phyloP scores from a whole-genome alignment of 2,113 vertebrate genomes.

The Zootoca vivipara region DNA sequence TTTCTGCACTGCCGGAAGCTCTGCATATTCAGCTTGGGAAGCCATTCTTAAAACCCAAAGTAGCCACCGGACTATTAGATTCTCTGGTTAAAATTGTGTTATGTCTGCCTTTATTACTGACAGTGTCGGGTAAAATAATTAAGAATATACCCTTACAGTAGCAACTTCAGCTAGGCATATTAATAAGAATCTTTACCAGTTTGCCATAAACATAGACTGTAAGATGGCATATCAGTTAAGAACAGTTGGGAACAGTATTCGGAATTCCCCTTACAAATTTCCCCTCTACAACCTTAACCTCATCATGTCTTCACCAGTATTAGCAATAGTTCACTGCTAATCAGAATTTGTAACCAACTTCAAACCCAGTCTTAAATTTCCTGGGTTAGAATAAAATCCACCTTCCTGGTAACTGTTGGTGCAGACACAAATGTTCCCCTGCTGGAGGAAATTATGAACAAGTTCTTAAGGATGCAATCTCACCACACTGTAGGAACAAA shows the following conservation, averaged over 20 bases:
- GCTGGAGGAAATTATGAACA: too few species aligned
- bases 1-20: neutral
- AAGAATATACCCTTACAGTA: slow-evolving; percentile 52
- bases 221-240: slow-evolving; percentile 2
- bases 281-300: neutral
- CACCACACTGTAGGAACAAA: too few species aligned
- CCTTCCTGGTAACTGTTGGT: neutral
- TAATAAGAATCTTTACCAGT: slow-evolving; percentile 17
- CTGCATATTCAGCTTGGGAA: neutral
- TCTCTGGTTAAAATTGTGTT: slow-evolving; percentile 41
- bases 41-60: neutral
- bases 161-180: slow-evolving; percentile 47
- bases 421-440: too few species aligned
- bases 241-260: slow-evolving; percentile 35
- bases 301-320: neutral
- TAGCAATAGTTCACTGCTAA: neutral
- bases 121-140: slow-evolving; percentile 53
- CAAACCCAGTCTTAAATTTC: neutral
- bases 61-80: neutral
- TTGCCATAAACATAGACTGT: slow-evolving; percentile 55
- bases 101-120: neutral
- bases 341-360: neutral
- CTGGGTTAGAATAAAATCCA: neutral
- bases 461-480: too few species aligned
- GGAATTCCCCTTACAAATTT: neutral